Percentiles rank a stretch among this genome's conserved stretches.
Conservation (phyloP, 2,113 vertebrate genomes). For the Mus musculus region GRCm39 chr6:64585501-64586000, state of each 20-base stretch:
- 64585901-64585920: neutral
- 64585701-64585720: neutral
- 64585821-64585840: neutral
- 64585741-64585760: neutral
- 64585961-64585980: neutral
- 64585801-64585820: neutral
- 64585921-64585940: neutral
- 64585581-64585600: conserved; percentile 45
- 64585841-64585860: neutral
- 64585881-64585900: neutral
- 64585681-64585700: neutral
- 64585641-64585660: conserved; percentile 5
- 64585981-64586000: neutral
- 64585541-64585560: neutral
- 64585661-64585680: conserved; percentile 1
- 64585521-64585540: conserved; percentile 59
- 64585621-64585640: conserved; percentile 20
- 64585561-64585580: conserved; percentile 52
- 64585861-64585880: neutral
- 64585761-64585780: neutral
- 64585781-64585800: neutral
- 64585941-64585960: neutral
- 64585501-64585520: conserved; percentile 78
- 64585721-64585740: neutral
- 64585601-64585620: neutral